Percentiles rank a stretch among this genome's conserved stretches.
Conservation (phyloP, 2,888 invertebrate genomes). For the Phalera bucephala region DNA sequence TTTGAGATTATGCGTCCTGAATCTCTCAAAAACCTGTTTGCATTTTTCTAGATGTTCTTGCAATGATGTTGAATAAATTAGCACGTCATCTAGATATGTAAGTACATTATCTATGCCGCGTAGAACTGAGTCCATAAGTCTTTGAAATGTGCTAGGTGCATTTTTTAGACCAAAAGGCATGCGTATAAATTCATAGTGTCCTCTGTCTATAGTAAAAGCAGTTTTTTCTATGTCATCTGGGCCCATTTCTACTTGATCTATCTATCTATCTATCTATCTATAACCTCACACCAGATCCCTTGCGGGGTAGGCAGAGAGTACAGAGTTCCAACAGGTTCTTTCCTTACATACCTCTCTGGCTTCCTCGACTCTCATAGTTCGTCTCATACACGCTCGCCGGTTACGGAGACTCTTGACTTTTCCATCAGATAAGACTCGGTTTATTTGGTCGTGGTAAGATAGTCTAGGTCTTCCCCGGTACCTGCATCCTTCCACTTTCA, state of each 20-base stretch:
- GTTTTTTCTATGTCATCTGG: constrained; percentile 24
- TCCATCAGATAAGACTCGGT: too few relatives aligned
- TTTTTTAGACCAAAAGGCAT: constrained; percentile 31
- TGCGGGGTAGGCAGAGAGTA: too few relatives aligned
- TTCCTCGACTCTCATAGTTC: too few relatives aligned
- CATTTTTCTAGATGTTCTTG: constrained; percentile 3
- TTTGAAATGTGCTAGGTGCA: constrained; percentile 4
- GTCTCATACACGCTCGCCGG: too few relatives aligned
- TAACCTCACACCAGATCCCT: too few relatives aligned
- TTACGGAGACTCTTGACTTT: constrained; percentile 35
- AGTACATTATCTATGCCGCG: not conserved
- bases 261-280: too few relatives aligned
- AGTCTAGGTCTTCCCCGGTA: too few relatives aligned
- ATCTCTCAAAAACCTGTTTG: not conserved
- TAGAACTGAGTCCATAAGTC: constrained; percentile 1
- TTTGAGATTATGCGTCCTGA: constrained; percentile 1
- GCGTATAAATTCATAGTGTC: constrained; percentile 30
- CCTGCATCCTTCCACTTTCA: too few relatives aligned
- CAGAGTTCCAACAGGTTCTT: too few relatives aligned
- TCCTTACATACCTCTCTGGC: too few relatives aligned
- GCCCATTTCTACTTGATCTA: constrained; percentile 19
- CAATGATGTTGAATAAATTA: not conserved
- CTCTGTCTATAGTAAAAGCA: constrained; percentile 25
- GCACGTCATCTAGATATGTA: constrained; percentile 3
- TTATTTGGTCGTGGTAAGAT: too few relatives aligned